phyloP scores from a whole-genome alignment of 2,797 vertebrate species.

The Eutrigla gurnardus region DNA sequence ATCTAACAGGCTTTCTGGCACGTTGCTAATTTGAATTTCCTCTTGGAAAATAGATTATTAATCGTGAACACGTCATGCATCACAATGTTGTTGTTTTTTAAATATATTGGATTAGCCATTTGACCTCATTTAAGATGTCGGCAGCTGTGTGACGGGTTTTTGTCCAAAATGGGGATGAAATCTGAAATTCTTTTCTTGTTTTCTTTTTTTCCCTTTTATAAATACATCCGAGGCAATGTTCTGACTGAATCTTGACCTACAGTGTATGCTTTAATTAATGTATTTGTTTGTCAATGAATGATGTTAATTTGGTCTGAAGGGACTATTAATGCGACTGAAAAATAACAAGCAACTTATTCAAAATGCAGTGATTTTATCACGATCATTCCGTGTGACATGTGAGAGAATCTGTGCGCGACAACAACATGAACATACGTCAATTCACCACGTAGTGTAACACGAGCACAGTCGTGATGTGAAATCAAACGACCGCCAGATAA shows the following conservation, averaged over 20 bases:
- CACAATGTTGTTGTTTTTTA: conserved; percentile 34
- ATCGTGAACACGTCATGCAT: conserved; percentile 34
- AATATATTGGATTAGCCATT: conserved; percentile 40
- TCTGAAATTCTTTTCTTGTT: conserved; percentile 20
- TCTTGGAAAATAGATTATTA: conserved; percentile 38
- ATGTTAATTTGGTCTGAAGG: conserved; percentile 13
- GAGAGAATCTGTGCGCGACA: conserved; percentile 35
- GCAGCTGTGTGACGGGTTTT: conserved; percentile 11
- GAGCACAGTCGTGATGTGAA: conserved; percentile 6
- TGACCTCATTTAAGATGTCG: conserved; percentile 42
- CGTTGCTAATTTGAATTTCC: conserved; percentile 30
- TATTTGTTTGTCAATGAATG: conserved; percentile 20
- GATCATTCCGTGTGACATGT: conserved; percentile 36
- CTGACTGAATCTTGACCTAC: conserved; percentile 6
- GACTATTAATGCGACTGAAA: neutral
- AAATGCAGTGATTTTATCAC: conserved; percentile 32
- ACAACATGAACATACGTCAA: conserved; percentile 36
- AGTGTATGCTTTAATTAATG: neutral
- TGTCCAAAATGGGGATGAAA: conserved; percentile 27
- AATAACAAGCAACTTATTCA: conserved; percentile 16
- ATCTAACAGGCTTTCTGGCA: conserved; percentile 30
- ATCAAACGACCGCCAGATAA: conserved; percentile 1
- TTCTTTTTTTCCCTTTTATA: neutral
- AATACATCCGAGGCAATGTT: conserved; percentile 12
- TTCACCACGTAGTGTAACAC: neutral